Conservation (phyloP, 2,797 vertebrate species). For the Crocodylus rhombifer region DNA sequence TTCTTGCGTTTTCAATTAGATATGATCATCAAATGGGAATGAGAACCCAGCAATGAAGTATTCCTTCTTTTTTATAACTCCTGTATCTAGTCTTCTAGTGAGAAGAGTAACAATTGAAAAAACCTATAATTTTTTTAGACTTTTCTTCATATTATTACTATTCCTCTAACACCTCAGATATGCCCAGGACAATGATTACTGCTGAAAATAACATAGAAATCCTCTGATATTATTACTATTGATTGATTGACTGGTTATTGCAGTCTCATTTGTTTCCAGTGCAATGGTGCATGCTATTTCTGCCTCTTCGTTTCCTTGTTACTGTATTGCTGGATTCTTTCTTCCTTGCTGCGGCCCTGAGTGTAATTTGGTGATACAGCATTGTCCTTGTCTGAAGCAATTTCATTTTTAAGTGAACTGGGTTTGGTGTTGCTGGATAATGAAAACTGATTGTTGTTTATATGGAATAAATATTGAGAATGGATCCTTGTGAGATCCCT, state of each 20-base stretch:
- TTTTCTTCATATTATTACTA: too few relatives aligned
- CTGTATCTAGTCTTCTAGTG: too few relatives aligned
- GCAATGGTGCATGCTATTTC: background rate
- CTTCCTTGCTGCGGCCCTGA: background rate
- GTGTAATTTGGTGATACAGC: too few relatives aligned
- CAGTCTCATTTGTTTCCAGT: background rate
- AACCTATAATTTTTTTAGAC: too few relatives aligned
- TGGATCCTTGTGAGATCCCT: background rate
- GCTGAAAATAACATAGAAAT: background rate
- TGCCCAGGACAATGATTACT: background rate
- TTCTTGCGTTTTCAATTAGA: too few relatives aligned
- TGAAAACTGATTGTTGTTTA: too few relatives aligned
- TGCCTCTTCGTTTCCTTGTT: background rate
- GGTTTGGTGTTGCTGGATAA: background rate
- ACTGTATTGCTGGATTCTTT: too few relatives aligned
- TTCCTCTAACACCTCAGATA: too few relatives aligned
- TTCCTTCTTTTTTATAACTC: too few relatives aligned
- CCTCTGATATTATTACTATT: background rate
- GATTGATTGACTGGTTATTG: rapidly evolving
- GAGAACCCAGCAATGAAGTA: too few relatives aligned
- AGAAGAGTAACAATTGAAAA: too few relatives aligned
- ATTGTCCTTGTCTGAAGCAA: background rate
- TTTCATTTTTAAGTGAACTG: background rate
- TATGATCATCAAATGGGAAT: too few relatives aligned
- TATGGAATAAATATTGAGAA: background rate